Base-by-base conservation (phyloP, 2,113 vertebrate species). In the Corvus cornix region DNA sequence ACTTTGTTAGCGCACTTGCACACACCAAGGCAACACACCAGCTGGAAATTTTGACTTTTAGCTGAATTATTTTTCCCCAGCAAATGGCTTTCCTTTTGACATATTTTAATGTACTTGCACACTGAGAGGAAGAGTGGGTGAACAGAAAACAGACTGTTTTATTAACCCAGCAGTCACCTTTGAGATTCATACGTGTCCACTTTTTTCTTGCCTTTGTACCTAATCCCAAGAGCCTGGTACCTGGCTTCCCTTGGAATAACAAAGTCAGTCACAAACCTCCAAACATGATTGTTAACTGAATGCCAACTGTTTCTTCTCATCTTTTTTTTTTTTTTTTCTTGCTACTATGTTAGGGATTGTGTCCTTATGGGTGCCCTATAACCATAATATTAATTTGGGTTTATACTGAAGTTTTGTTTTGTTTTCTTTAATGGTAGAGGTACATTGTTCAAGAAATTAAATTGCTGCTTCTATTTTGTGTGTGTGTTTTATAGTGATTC, bases 111-210 rank as follows among this genome's bases (percentile, higher is more conserved):
- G 97, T 97, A 98, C 97, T 97, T 98, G 97, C 98, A 98, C 98
- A 98, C 98, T 98, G 98, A 97, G 98, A 98, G 96, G 97, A 98
- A 98, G 97, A 98, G 97, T 98, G 97, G 97, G 98, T 97, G 98
- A 98, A 97, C 97, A 98, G 98, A 98, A 98, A 98, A 98, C 98
- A 98, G 98, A 84, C 97, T 97, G 98, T 98, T 98, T 98, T 98
- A 98, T 98, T 98, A 98, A 98, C 98, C 98, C 98, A 98, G 98
- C 98, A 97, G 98, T 98, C 97, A 98, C 97, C 98, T 98, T 98
- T 98, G 98, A 98, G 98, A 97, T 97, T 97, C 96, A 97, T 96
- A 97, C 92, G 92, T 97, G 97, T 98, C 97, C 96, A 97, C 97
- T 97, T 98, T 98, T 97, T 98, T 95, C 97, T 98, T 19, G 90